Evolutionary conservation across 2,888 invertebrate species (phyloP).

Genomic region (Pterostichus niger): DNA sequence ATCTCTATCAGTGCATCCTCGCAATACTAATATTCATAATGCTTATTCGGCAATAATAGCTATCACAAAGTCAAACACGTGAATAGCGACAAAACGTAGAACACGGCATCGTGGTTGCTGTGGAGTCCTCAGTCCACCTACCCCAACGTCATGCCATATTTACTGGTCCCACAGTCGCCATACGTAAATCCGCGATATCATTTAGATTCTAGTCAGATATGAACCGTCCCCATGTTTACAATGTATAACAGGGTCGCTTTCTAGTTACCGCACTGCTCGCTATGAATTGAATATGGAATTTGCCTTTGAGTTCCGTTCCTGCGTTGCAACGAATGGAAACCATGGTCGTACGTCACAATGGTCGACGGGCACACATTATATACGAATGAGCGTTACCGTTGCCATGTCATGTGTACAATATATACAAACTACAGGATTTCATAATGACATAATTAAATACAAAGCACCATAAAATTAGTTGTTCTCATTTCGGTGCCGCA

Average conservation of each 20-base stretch:
- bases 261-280: constrained; percentile 70
- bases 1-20: background rate
- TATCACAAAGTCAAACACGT: constrained; percentile 38
- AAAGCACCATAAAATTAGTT: constrained; percentile 42
- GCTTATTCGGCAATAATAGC: constrained; percentile 37
- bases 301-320: constrained; percentile 69
- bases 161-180: constrained; percentile 32
- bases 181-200: constrained; percentile 58
- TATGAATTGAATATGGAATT: constrained; percentile 72
- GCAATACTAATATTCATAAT: constrained; percentile 7
- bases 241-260: constrained; percentile 71
- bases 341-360: constrained; percentile 56
- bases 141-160: background rate
- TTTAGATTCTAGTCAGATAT: constrained; percentile 70
- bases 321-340: constrained; percentile 43
- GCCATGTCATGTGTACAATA: constrained; percentile 9
- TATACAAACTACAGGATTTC: constrained; percentile 55
- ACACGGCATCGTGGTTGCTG: background rate
- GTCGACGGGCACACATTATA: constrained; percentile 32
- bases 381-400: constrained; percentile 17
- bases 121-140: background rate
- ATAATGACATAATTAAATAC: constrained; percentile 56
- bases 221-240: constrained; percentile 71
- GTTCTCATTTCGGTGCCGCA: background rate
- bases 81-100: background rate